Evolutionary conservation across 2,113 vertebrate species (phyloP).

Genomic region (Petromus typicus): DNA sequence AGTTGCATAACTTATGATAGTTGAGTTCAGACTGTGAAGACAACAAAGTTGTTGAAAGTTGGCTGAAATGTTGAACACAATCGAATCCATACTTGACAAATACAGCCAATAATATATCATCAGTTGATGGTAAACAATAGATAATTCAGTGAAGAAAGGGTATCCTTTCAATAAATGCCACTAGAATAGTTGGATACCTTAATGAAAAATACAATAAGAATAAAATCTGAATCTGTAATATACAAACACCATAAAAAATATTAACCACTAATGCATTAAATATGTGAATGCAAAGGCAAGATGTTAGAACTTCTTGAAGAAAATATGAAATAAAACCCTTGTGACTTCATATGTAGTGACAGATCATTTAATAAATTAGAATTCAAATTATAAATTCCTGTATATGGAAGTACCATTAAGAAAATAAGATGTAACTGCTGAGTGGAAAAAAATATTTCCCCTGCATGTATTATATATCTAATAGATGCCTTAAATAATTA

Average conservation of each 20-base stretch:
- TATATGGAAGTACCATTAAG: neutral
- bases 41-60: neutral
- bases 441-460: neutral
- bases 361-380: neutral
- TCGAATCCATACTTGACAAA: neutral
- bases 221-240: neutral
- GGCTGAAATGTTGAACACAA: neutral
- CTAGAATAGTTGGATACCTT: neutral
- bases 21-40: neutral
- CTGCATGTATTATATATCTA: neutral
- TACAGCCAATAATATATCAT: neutral
- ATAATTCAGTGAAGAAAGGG: neutral
- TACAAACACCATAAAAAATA: neutral
- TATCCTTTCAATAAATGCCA: neutral
- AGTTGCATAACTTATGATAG: neutral
- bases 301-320: neutral
- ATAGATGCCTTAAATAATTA: neutral
- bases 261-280: neutral
- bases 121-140: neutral
- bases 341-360: neutral
- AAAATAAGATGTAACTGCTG: neutral
- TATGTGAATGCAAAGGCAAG: neutral
- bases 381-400: neutral
- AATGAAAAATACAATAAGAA: neutral
- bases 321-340: neutral